Conservation (phyloP, 1,140 invertebrate genomes). For the Ostrea denselamellosa region DNA sequence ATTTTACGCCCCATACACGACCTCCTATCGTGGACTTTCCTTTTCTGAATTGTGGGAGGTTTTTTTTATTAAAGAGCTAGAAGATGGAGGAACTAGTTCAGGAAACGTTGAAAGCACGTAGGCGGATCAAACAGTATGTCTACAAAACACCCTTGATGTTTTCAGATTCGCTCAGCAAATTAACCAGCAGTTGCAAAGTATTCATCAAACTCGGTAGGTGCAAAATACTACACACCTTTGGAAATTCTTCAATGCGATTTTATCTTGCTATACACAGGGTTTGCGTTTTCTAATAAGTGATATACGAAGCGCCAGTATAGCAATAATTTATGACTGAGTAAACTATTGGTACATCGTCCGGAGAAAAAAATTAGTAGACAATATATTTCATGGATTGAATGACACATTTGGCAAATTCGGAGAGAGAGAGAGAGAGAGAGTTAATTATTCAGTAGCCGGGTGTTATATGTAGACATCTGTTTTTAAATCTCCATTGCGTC, state of each 20-base stretch:
- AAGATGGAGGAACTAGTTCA: not conserved
- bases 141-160: constrained; percentile 58
- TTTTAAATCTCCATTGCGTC: too few species aligned
- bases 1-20: too few species aligned
- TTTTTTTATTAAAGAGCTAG: not conserved
- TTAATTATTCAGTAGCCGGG: too few species aligned
- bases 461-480: too few species aligned
- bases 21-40: too few species aligned
- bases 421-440: too few species aligned
- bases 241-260: not conserved
- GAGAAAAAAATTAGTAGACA: not conserved
- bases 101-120: constrained; percentile 45
- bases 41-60: too few species aligned
- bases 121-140: constrained; percentile 54
- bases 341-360: not conserved
- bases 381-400: too few species aligned
- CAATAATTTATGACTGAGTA: not conserved
- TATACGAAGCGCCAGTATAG: not conserved
- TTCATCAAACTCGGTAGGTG: constrained; percentile 62
- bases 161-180: constrained; percentile 52
- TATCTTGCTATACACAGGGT: not conserved
- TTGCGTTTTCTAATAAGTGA: not conserved
- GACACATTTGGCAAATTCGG: too few species aligned
- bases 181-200: constrained; percentile 41
- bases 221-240: not conserved